Conservation (phyloP, 2,113 vertebrate genomes). For the Fregata magnificens region DNA sequence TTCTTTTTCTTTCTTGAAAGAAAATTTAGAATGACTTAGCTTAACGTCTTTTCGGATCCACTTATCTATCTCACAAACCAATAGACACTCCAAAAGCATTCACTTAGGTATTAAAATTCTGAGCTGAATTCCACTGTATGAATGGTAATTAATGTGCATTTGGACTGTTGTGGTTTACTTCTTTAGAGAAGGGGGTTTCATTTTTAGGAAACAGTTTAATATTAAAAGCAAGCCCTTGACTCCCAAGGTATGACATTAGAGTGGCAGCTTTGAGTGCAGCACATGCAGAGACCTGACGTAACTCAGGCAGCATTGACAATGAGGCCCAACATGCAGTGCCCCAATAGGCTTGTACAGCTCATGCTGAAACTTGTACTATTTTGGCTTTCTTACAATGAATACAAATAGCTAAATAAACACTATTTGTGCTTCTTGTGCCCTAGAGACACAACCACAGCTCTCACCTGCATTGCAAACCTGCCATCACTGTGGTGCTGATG, state of each 20-base stretch:
- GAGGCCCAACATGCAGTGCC: no score
- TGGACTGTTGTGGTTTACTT: neutral
- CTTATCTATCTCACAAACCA: neutral
- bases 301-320: rapidly evolving
- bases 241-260: neutral
- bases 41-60: neutral
- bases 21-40: neutral
- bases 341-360: rapidly evolving
- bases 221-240: no score
- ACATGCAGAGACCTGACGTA: no score
- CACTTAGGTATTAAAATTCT: neutral
- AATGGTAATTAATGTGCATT: neutral
- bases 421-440: neutral
- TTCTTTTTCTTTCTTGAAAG: neutral
- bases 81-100: neutral
- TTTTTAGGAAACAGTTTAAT: neutral
- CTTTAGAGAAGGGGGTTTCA: neutral
- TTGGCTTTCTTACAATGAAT: neutral
- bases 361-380: neutral
- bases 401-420: neutral
- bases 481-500: no score
- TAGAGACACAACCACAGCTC: neutral
- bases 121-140: neutral
- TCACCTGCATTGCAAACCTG: neutral
- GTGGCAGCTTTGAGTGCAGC: neutral